Evolutionary conservation across 2,113 vertebrate species (phyloP), one percentile per base, ranked within the genome.

Genomic region (Acinonyx jubatus): DNA sequence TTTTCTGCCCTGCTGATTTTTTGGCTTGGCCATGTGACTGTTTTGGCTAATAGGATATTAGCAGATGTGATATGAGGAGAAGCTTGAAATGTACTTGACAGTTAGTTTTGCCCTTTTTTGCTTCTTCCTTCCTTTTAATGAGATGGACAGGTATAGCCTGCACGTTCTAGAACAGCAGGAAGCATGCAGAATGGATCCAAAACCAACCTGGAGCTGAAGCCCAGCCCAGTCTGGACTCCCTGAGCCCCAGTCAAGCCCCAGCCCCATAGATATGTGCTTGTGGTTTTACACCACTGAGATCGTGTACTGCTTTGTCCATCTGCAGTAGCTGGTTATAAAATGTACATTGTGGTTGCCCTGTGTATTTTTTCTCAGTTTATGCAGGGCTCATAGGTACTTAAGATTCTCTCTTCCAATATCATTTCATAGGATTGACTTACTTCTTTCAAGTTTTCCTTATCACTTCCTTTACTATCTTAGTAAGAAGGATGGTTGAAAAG

Each of bases 211-310:
- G 48, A 82, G 9, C 33, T 21, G 8, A 36, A 65, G 33, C 21
- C 19, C 85, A 78, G 41, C 52, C 55, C 13, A 25, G 3, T 38
- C 36, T 80, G 33, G 27, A n/a, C 27, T 33, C 76, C 48, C 31
- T 50, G 18, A 33, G 52, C 52, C 41, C 27, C 55, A 36, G 14
- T 41, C 8, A 50, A 48, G 61, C 16, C 55, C 80, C 80, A 31
- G 25, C 27, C 5, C 4, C 13, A 2, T 1, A 65, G 52, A 41
- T 0, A 7, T 1, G 3, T 57, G 36, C 36, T 48, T 18, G 14
- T 76, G 31, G 33, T 38, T 41, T 13, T 23, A 38, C 38, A 55
- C 8, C 71, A 3, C 21, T 50, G 25, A 36, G 18, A 36, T 25
- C 61, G 82, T 68, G 6, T 45, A 33, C 57, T 52, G 45, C 14